phyloP scores from a whole-genome alignment of 2,888 invertebrate genomes.

The Serripes groenlandicus region DNA sequence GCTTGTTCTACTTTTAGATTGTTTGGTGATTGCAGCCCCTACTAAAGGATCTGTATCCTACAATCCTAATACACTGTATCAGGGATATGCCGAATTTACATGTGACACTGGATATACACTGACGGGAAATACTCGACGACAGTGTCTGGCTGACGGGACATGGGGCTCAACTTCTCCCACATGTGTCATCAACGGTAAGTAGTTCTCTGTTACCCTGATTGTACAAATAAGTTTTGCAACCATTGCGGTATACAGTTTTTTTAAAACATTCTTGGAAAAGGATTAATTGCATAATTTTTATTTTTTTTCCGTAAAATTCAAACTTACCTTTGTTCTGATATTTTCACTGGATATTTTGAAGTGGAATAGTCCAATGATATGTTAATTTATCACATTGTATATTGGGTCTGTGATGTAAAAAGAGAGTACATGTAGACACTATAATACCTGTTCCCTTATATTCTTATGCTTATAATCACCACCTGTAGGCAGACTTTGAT shows the following conservation, averaged over 20 bases:
- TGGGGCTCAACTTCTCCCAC: conserved; percentile 38
- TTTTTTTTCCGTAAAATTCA: too few relatives aligned
- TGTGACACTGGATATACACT: conserved; percentile 58
- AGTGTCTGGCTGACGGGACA: conserved; percentile 38
- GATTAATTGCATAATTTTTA: too few relatives aligned
- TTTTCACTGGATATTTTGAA: neutral
- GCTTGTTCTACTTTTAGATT: conserved; percentile 1
- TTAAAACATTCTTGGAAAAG: too few relatives aligned
- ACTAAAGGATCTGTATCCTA: neutral
- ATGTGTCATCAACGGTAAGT: conserved; percentile 55
- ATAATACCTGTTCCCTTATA: too few relatives aligned
- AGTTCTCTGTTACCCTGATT: neutral
- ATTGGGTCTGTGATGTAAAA: neutral
- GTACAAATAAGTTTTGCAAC: too few relatives aligned
- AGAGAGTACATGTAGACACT: too few relatives aligned
- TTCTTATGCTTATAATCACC: too few relatives aligned
- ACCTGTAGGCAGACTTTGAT: too few relatives aligned
- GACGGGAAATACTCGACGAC: conserved; percentile 24
- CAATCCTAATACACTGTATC: conserved; percentile 31
- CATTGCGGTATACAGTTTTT: too few relatives aligned
- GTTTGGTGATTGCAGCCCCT: conserved; percentile 5
- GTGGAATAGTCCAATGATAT: neutral
- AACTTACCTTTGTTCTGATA: too few relatives aligned
- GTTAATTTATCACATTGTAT: neutral
- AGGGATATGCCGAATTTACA: conserved; percentile 29